Conservation (phyloP, 2,797 vertebrate species). For the Merluccius polli region DNA sequence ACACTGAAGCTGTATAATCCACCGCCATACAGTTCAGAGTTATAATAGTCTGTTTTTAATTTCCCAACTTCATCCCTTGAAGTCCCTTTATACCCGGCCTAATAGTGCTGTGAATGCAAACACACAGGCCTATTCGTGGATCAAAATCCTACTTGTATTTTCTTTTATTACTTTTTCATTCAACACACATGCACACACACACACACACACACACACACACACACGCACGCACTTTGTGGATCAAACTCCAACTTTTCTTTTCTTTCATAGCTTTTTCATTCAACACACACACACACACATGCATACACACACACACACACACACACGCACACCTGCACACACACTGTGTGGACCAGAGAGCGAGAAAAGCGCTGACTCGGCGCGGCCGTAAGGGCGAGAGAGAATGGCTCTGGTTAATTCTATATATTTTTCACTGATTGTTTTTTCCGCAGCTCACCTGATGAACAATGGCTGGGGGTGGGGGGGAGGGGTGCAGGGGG, state of each 20-base stretch:
- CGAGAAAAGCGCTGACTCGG: constrained; percentile 73
- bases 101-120: background rate
- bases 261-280: background rate
- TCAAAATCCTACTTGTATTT: background rate
- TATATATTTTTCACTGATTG: background rate
- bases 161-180: background rate
- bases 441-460: background rate
- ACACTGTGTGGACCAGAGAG: constrained; percentile 40
- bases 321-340: constrained; percentile 3
- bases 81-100: background rate
- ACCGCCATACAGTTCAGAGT: background rate
- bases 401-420: background rate
- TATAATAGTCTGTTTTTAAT: background rate
- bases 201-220: constrained; percentile 7
- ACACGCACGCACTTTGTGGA: constrained; percentile 1
- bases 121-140: no score
- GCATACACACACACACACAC: constrained; percentile 5
- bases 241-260: background rate
- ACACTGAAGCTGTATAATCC: background rate
- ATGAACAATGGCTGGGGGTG: constrained; percentile 53
- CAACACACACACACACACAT: background rate
- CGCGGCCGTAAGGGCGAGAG: constrained; percentile 37
- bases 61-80: background rate
- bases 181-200: background rate
- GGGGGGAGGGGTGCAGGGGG: constrained; percentile 56